These are phyloP conservation scores for Emmelina monodactyla DNA, from an alignment of 2,888 invertebrate species.

Conservation along the genomic window DNA sequence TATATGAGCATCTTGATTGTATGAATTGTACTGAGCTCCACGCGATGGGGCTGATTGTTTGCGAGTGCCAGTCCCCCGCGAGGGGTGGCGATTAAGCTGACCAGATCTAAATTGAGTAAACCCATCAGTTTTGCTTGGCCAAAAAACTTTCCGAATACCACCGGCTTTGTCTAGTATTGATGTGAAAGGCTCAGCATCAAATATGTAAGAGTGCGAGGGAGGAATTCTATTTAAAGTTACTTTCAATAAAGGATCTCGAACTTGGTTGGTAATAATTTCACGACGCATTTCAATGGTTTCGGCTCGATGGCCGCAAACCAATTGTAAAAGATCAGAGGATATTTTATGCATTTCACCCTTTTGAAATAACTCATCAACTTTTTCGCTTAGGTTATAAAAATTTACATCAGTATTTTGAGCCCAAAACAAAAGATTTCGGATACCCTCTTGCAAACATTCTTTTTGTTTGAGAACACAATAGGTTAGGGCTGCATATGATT, in stretches of 20 bases:
- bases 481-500: constrained; percentile 4
- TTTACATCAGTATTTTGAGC: constrained; percentile 1
- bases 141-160: constrained; percentile 11
- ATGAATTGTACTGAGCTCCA: not conserved
- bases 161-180: constrained; percentile 5
- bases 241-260: constrained; percentile 5
- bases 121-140: constrained; percentile 7
- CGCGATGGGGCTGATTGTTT: constrained; percentile 1
- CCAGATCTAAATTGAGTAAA: not conserved
- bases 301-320: constrained; percentile 9
- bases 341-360: constrained; percentile 6
- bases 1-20: not conserved
- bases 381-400: constrained; percentile 6
- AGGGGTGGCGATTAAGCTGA: constrained; percentile 1
- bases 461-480: not conserved
- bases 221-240: constrained; percentile 6
- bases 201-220: constrained; percentile 5
- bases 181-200: constrained; percentile 8
- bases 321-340: constrained; percentile 6
- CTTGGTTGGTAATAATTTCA: constrained; percentile 1
- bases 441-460: not conserved
- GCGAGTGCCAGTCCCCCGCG: constrained; percentile 1
- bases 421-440: not conserved
- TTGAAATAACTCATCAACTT: constrained; percentile 5
- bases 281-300: constrained; percentile 3